Base-by-base conservation (phyloP, 2,113 vertebrate genomes). In the Entelurus aequoreus region DNA sequence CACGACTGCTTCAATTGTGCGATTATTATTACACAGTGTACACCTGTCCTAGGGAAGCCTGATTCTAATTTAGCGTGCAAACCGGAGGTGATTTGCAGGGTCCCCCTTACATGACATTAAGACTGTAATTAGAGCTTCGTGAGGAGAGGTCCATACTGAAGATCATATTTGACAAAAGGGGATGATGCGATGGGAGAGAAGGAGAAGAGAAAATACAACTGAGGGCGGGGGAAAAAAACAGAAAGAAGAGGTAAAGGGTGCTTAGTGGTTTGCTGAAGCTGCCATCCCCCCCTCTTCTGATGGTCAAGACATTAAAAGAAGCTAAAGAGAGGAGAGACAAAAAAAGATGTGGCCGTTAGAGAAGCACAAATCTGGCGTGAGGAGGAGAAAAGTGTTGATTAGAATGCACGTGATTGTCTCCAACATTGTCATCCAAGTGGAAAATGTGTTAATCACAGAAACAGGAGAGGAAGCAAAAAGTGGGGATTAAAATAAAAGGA, bases 281-380 rank as follows among this genome's bases (percentile, higher is more conserved):
- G 93, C 87, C 91, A 89, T 96, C 94, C 92, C 55, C 92, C 55
- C 93, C 92, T 97, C 94, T 93, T 94, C 93, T 92, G 93, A 86
- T 87, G 92, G 89, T 89, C 91, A 90, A 93, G 91, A 95, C 88
- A 93, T 93, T 98, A 99, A 95, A 99, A 98, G 94, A 99, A 99
- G 94, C 96, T 99, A 61, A 14, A 50, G 35, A 50, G 48, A 57
- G 90, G 70, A 93, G 86, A 84, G 76, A 92, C 63, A 92, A 88
- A 93, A 94, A 28, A 84, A 84, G 55, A 82, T 56, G 65, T 63
- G 52, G 74, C 62, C 9, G 84, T 92, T 90, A 92, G 82, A 82
- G 58, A 59, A 66, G 35, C n/a, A 11, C 15, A 37, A 36, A 37
- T 60, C 21, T 35, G 42, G 7, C 9, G 28, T 48, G 1, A 48